Conservation (phyloP, 2,888 invertebrate genomes). For the Osmoderma eremita region DNA sequence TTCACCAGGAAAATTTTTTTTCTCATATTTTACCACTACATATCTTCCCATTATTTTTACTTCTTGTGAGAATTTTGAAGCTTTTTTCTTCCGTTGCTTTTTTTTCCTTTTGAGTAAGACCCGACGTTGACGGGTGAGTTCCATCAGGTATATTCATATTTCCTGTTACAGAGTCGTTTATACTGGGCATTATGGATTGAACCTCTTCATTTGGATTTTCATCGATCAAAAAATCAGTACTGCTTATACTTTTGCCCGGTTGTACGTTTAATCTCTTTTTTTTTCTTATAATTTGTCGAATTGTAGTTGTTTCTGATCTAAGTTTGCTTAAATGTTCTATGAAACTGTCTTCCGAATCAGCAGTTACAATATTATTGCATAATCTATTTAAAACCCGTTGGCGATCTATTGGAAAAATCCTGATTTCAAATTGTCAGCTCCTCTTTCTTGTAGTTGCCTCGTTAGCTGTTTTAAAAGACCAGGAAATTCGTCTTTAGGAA, state of each 20-base stretch:
- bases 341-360: background rate
- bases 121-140: too few relatives aligned
- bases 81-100: too few relatives aligned
- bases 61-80: too few relatives aligned
- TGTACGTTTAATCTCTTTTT: background rate
- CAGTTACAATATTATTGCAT: background rate
- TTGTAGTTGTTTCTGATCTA: background rate
- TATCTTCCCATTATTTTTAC: too few relatives aligned
- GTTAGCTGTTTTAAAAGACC: background rate
- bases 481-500: background rate
- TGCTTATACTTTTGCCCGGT: background rate
- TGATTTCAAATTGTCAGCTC: background rate
- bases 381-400: background rate
- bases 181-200: too few relatives aligned
- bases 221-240: background rate
- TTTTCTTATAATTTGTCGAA: background rate
- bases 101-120: too few relatives aligned
- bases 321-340: conserved; percentile 1
- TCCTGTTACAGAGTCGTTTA: too few relatives aligned
- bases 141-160: too few relatives aligned
- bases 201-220: too few relatives aligned
- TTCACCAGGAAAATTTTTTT: too few relatives aligned
- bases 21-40: too few relatives aligned
- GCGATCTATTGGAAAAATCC: background rate
- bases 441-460: background rate